phyloP scores from a whole-genome alignment of 1,140 invertebrate species.

The Sipha flava region DNA sequence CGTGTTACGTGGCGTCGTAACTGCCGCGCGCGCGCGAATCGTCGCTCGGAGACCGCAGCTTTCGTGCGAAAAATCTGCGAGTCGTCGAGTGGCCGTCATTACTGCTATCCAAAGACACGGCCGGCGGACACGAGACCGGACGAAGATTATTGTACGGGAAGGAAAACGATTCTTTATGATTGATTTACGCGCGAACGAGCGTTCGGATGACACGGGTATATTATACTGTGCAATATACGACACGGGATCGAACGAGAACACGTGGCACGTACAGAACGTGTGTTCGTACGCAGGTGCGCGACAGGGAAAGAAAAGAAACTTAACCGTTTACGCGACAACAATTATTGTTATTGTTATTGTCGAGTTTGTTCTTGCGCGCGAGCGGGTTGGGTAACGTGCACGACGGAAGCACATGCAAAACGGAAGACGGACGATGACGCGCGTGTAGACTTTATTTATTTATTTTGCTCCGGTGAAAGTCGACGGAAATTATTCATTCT shows the following conservation, averaged over 20 bases:
- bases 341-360: not conserved
- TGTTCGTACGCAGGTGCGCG: no score
- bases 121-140: no score
- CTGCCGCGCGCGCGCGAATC: not conserved
- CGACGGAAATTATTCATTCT: conserved; percentile 4
- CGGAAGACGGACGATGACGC: not conserved
- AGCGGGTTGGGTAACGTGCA: not conserved
- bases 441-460: not conserved
- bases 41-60: not conserved
- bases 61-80: not conserved
- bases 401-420: not conserved
- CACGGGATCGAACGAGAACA: not conserved
- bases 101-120: no score
- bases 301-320: not conserved
- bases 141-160: not conserved
- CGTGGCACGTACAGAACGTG: no score
- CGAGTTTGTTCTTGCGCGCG: not conserved
- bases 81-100: no score
- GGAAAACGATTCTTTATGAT: not conserved
- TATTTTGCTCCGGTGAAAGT: not conserved
- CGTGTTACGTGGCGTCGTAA: not conserved
- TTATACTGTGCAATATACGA: no score
- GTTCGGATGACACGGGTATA: no score
- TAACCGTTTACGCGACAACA: not conserved
- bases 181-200: not conserved